Conservation (phyloP, 2,797 vertebrate genomes). For the Gobio occitaniae region DNA sequence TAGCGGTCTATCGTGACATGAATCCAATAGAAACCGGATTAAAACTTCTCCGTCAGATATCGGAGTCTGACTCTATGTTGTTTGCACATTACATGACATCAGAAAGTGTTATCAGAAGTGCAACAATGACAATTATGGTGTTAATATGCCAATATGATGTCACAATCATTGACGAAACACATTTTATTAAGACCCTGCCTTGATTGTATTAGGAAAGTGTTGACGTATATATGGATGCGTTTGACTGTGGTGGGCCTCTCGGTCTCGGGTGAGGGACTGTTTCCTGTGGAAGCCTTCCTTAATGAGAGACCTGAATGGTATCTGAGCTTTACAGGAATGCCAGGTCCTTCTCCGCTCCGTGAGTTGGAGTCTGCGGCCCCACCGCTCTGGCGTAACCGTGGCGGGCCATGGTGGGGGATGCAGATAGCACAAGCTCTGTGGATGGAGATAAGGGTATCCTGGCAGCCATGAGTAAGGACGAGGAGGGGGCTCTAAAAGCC, state of each 20-base stretch:
- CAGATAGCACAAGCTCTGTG: conserved; percentile 59
- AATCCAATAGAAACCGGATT: not conserved
- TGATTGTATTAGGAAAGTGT: not conserved
- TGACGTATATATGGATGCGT: conserved; percentile 6
- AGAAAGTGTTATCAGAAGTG: not conserved
- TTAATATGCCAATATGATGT: not conserved
- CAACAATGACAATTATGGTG: not conserved
- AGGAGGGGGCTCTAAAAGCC: conserved; percentile 25
- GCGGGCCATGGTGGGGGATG: conserved; percentile 31
- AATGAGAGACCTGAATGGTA: conserved; percentile 64
- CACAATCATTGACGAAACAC: not conserved
- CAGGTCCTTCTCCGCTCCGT: conserved; percentile 33
- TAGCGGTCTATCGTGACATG: not conserved
- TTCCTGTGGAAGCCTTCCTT: conserved; percentile 51
- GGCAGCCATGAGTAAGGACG: conserved; percentile 42
- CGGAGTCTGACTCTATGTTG: not conserved
- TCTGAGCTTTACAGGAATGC: conserved; percentile 66
- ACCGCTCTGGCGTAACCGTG: conserved; percentile 26
- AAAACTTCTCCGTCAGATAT: conserved; percentile 18
- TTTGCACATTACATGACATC: conserved; percentile 1
- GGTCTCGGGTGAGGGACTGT: conserved; percentile 49
- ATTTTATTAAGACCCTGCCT: conserved; percentile 4
- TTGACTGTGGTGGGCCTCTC: conserved; percentile 28
- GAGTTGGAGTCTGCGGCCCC: conserved; percentile 30
- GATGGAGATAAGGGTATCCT: conserved; percentile 61